These are phyloP conservation scores for Euplexia lucipara DNA, from an alignment of 2,888 invertebrate species.

Conservation along the genomic window DNA sequence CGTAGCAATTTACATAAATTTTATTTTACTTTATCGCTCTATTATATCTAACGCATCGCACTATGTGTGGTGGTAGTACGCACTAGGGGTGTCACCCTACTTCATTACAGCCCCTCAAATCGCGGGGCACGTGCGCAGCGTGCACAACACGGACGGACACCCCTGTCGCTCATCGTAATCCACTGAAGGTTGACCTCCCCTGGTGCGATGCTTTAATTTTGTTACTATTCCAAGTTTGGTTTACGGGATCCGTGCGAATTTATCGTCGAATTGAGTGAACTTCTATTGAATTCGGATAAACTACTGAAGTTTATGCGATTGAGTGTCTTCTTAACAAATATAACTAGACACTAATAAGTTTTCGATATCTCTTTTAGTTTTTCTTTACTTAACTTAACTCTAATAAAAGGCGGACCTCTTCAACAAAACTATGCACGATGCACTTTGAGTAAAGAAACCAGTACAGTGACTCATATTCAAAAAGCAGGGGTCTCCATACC, in stretches of 20 bases:
- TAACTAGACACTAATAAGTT: too few relatives aligned
- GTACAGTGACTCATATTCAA: constrained; percentile 15
- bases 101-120: constrained; percentile 86
- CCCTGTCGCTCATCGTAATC: constrained; percentile 76
- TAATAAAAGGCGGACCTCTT: background rate
- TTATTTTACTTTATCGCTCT: constrained; percentile 55
- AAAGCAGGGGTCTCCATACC: constrained; percentile 41
- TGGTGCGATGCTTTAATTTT: constrained; percentile 58
- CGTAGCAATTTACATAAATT: constrained; percentile 61
- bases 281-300: background rate
- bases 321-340: too few relatives aligned
- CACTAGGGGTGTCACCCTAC: constrained; percentile 83
- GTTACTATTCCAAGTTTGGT: constrained; percentile 54
- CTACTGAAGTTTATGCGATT: too few relatives aligned
- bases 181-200: constrained; percentile 77
- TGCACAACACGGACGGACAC: constrained; percentile 82
- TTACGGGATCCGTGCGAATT: constrained; percentile 29
- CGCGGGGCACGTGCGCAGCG: constrained; percentile 86
- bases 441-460: constrained; percentile 9
- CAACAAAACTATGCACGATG: background rate
- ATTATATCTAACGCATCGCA: constrained; percentile 63
- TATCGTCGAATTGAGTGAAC: background rate
- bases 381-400: background rate
- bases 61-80: constrained; percentile 46
- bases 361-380: too few relatives aligned